These are phyloP conservation scores for Macrotus californicus DNA, from an alignment of 2,113 vertebrate species.

Conservation along the genomic window DNA sequence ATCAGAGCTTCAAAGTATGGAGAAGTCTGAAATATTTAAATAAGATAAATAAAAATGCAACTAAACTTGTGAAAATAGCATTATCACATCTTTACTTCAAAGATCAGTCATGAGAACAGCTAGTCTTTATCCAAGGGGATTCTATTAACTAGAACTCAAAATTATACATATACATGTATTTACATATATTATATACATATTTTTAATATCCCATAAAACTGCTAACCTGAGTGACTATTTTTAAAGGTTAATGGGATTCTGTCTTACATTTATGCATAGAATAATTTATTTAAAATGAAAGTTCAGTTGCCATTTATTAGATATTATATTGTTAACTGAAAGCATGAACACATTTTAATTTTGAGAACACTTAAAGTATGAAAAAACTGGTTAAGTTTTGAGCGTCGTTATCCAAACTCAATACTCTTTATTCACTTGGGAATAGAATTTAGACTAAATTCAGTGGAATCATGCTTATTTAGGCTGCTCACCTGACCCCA, in stretches of 20 bases:
- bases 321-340: not conserved
- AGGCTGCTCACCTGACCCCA: not conserved
- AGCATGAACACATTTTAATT: not conserved
- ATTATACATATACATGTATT: not conserved
- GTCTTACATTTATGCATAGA: not conserved
- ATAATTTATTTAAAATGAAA: not conserved
- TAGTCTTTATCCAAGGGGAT: not conserved
- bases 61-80: not conserved
- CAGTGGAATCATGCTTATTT: not conserved
- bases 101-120: not conserved
- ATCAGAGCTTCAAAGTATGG: not conserved
- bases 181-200: too few relatives aligned
- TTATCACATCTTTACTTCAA: not conserved
- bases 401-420: not conserved
- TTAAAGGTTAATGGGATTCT: not conserved
- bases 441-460: not conserved
- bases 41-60: not conserved
- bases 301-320: not conserved
- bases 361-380: not conserved
- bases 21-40: not conserved
- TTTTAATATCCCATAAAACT: not conserved
- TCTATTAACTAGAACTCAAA: not conserved
- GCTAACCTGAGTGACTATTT: not conserved
- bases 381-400: not conserved
- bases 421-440: not conserved